Evolutionary conservation across 2,797 vertebrate genomes (phyloP).

Genomic region (Falco novaeseelandiae): DNA sequence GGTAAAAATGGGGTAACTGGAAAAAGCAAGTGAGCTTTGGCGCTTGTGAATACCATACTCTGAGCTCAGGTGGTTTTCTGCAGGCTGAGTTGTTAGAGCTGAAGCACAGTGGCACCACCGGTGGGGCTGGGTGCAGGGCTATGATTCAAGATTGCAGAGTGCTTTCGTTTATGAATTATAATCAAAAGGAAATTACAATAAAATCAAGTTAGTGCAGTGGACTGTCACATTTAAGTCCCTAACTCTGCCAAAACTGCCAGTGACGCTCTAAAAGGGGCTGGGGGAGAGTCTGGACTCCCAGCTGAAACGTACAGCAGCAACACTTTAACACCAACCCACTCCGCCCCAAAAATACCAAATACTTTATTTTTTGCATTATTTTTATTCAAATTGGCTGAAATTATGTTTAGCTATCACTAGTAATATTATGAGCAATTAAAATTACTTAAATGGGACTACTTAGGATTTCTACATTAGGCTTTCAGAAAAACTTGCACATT

Average conservation of each 20-base stretch:
- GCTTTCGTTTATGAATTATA: background rate
- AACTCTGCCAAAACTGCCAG: background rate
- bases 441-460: background rate
- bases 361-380: background rate
- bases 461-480: background rate
- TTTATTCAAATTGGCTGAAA: background rate
- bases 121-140: background rate
- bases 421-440: background rate
- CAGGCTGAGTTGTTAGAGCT: fast-evolving
- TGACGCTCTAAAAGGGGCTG: fast-evolving
- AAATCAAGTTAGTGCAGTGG: background rate
- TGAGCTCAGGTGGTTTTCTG: background rate
- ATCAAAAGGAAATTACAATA: background rate
- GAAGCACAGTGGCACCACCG: fast-evolving
- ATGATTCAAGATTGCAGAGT: background rate
- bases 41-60: fast-evolving
- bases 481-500: background rate
- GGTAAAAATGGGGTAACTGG: background rate
- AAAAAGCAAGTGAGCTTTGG: background rate
- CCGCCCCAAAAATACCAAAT: background rate
- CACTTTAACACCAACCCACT: background rate
- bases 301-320: fast-evolving
- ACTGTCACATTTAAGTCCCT: background rate
- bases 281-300: background rate
- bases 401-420: background rate